phyloP scores from a whole-genome alignment of 2,888 invertebrate species.

The Dolichopus griseipennis region DNA sequence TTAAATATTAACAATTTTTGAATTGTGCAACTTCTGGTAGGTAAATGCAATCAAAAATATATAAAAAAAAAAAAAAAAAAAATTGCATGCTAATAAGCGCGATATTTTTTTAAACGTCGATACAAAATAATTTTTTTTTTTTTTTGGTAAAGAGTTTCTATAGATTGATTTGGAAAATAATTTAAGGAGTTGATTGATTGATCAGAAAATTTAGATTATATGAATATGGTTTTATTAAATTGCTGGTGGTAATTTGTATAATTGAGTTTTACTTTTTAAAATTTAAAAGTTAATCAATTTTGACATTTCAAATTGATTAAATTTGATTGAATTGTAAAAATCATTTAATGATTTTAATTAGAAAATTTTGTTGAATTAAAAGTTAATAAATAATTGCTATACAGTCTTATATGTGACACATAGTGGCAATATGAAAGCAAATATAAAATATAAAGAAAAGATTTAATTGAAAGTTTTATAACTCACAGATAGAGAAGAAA shows the following conservation, averaged over 20 bases:
- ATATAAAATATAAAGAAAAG: no score
- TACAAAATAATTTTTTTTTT: no score
- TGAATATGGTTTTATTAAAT: background rate
- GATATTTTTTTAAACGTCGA: background rate
- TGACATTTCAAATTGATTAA: background rate
- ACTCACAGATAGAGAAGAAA: no score
- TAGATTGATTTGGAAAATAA: background rate
- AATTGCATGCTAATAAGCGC: background rate
- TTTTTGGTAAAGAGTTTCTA: no score
- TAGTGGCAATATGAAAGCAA: no score
- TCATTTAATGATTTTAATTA: no score
- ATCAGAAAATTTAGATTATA: background rate
- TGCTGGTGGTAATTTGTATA: background rate
- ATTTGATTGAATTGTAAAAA: no score
- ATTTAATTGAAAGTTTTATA: no score
- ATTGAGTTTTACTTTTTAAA: no score
- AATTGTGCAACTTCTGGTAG: constrained; percentile 6
- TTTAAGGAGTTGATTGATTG: background rate
- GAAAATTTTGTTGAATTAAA: no score
- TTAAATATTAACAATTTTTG: background rate
- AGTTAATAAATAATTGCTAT: no score
- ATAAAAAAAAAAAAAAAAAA: background rate
- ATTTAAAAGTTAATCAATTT: background rate
- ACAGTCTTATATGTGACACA: no score
- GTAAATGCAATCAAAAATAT: background rate